Base-by-base conservation (phyloP, 2,797 vertebrate species). In the Siniperca undulata region DNA sequence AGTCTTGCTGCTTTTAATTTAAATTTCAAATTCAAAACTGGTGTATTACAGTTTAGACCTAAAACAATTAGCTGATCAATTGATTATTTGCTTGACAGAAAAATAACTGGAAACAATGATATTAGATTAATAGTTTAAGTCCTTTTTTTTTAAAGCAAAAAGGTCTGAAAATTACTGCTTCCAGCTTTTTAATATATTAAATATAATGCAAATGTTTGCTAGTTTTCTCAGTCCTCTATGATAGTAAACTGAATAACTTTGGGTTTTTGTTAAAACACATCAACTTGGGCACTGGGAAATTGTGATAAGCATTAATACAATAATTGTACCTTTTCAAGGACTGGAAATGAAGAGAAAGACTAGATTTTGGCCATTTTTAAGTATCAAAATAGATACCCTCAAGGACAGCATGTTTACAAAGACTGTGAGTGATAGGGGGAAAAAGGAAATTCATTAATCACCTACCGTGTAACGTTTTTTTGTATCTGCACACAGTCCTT, bases 401-500 rank as follows among this genome's bases (percentile, higher is more conserved):
- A 19, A 42, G 19, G 38, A 14, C 0, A 20, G 4, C 4, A 44
- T 38, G 4, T 61, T 80, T 1, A 71, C 53, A 82, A 61, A 62
- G 27, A 59, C 40, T 36, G 42, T 44, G 5, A 59, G 2, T 11
- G 22, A 38, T 46, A 0, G 36, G 36, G 36, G 36, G 4, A 16
- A 46, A 56, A 22, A 59, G 0, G 3, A 76, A 76, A 77, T n/a
- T 4, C 12, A 36, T 10, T 0, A 46, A 59, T 55, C 40, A 56
- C 95, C 82, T 88, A 98, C 99, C 97, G 93, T 86, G 97, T 97
- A 66, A 97, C 24, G 0, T 97, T 97, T 88, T 94, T 96, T 86
- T 99, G 97, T 24, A 96, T 80, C 0, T 98, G 98, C 62, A 97
- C 90, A 40, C 98, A 99, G 90, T 99, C 97, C 90, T 97, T 99